These are phyloP conservation scores for Palythoa heliodiscus DNA, from an alignment of 92 coral and sea anemone species.

Conservation along the genomic window DNA sequence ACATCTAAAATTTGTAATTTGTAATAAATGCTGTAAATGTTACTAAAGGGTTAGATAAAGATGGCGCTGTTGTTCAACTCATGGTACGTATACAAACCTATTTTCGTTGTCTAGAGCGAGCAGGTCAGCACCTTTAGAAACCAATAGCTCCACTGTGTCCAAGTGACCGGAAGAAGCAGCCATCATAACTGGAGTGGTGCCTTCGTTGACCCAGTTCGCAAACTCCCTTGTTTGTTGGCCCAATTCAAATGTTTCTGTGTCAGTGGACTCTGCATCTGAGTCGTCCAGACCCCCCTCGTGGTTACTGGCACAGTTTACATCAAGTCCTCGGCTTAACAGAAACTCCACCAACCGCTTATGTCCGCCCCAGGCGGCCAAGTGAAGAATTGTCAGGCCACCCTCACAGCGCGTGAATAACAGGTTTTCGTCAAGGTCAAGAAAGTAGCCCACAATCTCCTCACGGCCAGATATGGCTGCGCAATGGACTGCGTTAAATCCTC, in stretches of 20 bases:
- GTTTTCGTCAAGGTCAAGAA: conserved; percentile 17
- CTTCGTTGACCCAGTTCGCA: conserved; percentile 22
- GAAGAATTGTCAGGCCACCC: conserved; percentile 34
- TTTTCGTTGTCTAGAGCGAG: conserved; percentile 33
- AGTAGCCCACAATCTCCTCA: conserved; percentile 28
- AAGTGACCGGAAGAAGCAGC: conserved; percentile 23
- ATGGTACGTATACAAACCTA: background rate
- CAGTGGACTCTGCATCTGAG: conserved; percentile 23
- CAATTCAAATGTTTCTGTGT: conserved; percentile 24
- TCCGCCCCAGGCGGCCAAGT: conserved; percentile 32
- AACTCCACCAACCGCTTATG: conserved; percentile 16
- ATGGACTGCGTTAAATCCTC: conserved; percentile 22
- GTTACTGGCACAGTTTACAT: conserved; percentile 6
- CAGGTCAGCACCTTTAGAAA: conserved; percentile 26
- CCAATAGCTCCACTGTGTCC: background rate
- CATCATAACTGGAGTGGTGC: conserved; percentile 28
- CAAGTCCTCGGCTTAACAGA: background rate
- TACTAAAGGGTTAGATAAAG: too few relatives aligned
- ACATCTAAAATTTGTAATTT: too few relatives aligned
- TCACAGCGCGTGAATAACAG: conserved; percentile 14
- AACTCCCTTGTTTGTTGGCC: conserved; percentile 18
- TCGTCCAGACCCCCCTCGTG: conserved; percentile 23
- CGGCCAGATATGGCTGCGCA: conserved; percentile 27
- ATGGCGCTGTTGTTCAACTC: too few relatives aligned
- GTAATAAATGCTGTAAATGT: too few relatives aligned